phyloP scores from a whole-genome alignment of 2,888 invertebrate genomes.

The Amphiduros pacificus region DNA sequence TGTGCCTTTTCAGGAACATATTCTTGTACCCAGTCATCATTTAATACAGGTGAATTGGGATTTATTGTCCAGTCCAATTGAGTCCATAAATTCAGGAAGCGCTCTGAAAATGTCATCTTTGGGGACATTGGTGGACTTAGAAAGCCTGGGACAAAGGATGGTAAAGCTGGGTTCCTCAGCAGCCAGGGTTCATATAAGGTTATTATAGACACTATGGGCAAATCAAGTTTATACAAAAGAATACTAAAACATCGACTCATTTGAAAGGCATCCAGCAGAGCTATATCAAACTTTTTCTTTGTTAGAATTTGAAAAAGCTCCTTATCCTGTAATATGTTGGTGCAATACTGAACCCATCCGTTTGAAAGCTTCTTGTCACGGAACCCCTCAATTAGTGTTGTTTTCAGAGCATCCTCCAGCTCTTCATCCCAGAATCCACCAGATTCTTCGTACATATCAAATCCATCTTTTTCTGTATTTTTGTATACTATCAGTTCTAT shows the following conservation, averaged over 20 bases:
- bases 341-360: constrained; percentile 19
- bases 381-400: background rate
- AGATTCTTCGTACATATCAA: background rate
- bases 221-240: constrained; percentile 15
- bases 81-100: constrained; percentile 17
- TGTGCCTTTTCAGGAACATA: constrained; percentile 19
- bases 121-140: constrained; percentile 4
- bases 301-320: constrained; percentile 4
- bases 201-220: constrained; percentile 19
- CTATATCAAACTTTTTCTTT: constrained; percentile 16
- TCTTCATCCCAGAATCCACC: background rate
- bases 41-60: constrained; percentile 12
- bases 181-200: constrained; percentile 29
- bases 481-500: constrained; percentile 3
- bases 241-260: constrained; percentile 15
- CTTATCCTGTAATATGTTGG: constrained; percentile 19
- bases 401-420: background rate
- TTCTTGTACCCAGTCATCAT: constrained; percentile 12
- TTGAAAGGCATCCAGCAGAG: constrained; percentile 21
- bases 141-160: constrained; percentile 23
- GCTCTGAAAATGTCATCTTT: constrained; percentile 24
- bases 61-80: constrained; percentile 17
- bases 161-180: constrained; percentile 19
- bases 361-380: background rate
- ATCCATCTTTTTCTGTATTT: background rate